These are phyloP conservation scores for Forbesichthys papilliferus DNA, from an alignment of 2,113 vertebrate species.

Conservation along the genomic window DNA sequence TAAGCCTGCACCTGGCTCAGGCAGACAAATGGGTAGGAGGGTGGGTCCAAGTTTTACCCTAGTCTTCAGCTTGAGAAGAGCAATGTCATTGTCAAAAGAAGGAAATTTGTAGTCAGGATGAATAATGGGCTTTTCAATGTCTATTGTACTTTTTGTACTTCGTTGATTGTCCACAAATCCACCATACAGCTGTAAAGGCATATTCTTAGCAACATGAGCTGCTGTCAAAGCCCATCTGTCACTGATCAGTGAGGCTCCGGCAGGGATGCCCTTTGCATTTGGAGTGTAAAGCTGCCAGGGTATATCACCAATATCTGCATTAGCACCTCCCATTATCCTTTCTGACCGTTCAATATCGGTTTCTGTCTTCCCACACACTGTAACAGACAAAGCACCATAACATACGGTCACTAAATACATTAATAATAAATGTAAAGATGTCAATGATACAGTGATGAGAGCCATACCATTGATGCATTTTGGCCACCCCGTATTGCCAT, in stretches of 20 bases:
- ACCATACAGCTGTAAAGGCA: rapidly evolving
- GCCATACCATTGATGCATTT: conserved; percentile 69
- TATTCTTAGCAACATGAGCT: conserved; percentile 80
- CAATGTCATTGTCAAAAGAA: conserved; percentile 86
- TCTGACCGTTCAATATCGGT: conserved; percentile 11
- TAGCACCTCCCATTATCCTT: conserved; percentile 78
- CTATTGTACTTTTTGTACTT: conserved; percentile 17
- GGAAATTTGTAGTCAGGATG: conserved; percentile 76
- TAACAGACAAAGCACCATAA: conserved; percentile 24
- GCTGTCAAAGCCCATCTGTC: conserved; percentile 91
- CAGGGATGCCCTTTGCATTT: conserved; percentile 31
- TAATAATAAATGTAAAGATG: not conserved
- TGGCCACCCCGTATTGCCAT: conserved; percentile 37
- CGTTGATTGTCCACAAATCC: conserved; percentile 46
- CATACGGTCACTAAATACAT: not conserved
- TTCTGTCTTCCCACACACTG: conserved; percentile 84
- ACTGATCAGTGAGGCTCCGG: conserved; percentile 83
- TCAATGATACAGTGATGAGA: not conserved
- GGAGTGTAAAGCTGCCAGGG: conserved; percentile 84
- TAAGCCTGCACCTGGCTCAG: conserved; percentile 58
- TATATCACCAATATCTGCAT: conserved; percentile 77
- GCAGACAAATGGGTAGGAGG: conserved; percentile 86
- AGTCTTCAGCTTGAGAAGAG: conserved; percentile 81
- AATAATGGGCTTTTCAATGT: conserved; percentile 71
- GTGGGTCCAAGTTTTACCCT: conserved; percentile 76